phyloP scores from a whole-genome alignment of 2,113 vertebrate species.

The Pangasianodon hypophthalmus region DNA sequence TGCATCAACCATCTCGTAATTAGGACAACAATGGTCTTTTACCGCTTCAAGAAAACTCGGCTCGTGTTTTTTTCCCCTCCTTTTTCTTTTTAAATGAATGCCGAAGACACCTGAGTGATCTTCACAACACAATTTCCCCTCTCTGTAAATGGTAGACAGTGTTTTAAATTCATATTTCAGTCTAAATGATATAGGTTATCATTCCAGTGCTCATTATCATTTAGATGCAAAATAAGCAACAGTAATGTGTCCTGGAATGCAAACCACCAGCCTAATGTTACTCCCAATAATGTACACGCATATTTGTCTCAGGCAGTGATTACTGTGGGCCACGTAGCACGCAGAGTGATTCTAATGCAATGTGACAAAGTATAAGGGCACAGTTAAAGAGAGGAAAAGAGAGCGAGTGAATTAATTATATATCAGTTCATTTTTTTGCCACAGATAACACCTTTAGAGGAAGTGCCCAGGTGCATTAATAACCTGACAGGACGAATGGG shows the following conservation, averaged over 20 bases:
- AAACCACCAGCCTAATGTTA: slow-evolving; percentile 70
- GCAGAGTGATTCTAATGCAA: slow-evolving; percentile 72
- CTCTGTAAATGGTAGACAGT: slow-evolving; percentile 70
- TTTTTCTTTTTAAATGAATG: slow-evolving; percentile 68
- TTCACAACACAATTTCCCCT: slow-evolving; percentile 53
- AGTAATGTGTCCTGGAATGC: slow-evolving; percentile 75
- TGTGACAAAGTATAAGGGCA: slow-evolving; percentile 80
- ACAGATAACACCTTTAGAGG: slow-evolving; percentile 77
- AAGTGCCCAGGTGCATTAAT: slow-evolving; percentile 79
- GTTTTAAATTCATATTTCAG: slow-evolving; percentile 70
- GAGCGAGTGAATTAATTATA: slow-evolving; percentile 72
- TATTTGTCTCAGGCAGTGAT: slow-evolving; percentile 72
- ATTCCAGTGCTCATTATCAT: slow-evolving; percentile 78
- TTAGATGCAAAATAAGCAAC: slow-evolving; percentile 78
- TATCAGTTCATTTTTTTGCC: slow-evolving; percentile 61
- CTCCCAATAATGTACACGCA: slow-evolving; percentile 69
- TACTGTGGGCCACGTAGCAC: slow-evolving; percentile 60
- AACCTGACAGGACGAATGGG: slow-evolving; percentile 76
- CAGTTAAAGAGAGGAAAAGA: slow-evolving; percentile 67
- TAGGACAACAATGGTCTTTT: slow-evolving; percentile 80
- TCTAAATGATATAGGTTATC: slow-evolving; percentile 77
- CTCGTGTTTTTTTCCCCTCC: slow-evolving; percentile 31
- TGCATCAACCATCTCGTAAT: slow-evolving; percentile 76
- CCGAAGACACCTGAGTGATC: slow-evolving; percentile 74
- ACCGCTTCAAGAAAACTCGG: slow-evolving; percentile 63